These are phyloP conservation scores for Grammomys surdaster DNA, from an alignment of 2,113 vertebrate genomes.

Conservation along the genomic window DNA sequence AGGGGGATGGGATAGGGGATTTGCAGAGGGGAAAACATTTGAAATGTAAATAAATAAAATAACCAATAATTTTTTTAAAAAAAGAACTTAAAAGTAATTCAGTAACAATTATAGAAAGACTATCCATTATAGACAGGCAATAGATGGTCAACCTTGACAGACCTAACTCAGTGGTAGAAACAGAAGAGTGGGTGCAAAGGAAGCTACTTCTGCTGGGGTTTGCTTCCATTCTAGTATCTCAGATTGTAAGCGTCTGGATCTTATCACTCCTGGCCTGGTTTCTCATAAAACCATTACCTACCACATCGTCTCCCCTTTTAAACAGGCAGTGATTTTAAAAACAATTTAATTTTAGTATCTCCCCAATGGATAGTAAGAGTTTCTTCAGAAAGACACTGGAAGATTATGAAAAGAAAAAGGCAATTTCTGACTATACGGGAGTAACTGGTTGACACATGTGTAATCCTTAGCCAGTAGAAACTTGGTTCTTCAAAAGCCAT, in stretches of 20 bases:
- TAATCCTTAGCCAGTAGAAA: not conserved
- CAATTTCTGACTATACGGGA: not conserved
- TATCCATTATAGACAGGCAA: not conserved
- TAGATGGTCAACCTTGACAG: not conserved
- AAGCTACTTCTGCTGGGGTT: not conserved
- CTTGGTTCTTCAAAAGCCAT: not conserved
- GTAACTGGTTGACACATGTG: rapidly evolving
- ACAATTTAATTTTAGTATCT: not conserved
- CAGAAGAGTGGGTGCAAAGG: not conserved
- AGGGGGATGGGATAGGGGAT: no score
- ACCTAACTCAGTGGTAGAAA: not conserved
- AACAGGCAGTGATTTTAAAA: not conserved
- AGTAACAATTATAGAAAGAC: not conserved
- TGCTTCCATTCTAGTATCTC: not conserved
- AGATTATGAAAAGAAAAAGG: not conserved
- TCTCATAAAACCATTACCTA: not conserved
- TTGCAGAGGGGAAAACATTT: no score
- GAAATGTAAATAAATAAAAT: no score
- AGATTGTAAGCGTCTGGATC: not conserved
- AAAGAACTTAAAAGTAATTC: not conserved
- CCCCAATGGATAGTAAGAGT: not conserved
- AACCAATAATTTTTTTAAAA: not conserved
- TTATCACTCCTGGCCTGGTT: not conserved
- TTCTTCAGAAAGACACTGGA: not conserved
- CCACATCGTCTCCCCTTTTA: not conserved